These are phyloP conservation scores for Diarsia brunnea DNA, from an alignment of 2,888 invertebrate species.

Conservation along the genomic window DNA sequence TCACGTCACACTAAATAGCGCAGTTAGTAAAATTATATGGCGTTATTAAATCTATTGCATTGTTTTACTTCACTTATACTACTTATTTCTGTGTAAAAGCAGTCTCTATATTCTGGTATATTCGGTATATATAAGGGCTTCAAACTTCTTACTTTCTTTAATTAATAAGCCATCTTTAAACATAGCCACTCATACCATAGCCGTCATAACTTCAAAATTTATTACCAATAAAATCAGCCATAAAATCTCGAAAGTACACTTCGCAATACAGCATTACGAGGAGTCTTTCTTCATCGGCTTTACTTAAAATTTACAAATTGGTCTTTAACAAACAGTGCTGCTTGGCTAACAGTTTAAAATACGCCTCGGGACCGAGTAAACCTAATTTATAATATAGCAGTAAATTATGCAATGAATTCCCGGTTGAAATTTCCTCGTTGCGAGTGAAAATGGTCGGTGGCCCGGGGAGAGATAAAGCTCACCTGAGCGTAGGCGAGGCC, in stretches of 20 bases:
- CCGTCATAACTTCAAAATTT: constrained; percentile 59
- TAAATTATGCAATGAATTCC: constrained; percentile 83
- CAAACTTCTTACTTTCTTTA: constrained; percentile 23
- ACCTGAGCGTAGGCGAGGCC: constrained; percentile 65
- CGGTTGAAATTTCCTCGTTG: constrained; percentile 75
- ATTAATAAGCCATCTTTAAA: constrained; percentile 52
- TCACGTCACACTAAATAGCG: constrained; percentile 27
- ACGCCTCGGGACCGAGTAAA: constrained; percentile 73
- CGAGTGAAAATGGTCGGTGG: constrained; percentile 75
- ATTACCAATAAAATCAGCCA: constrained; percentile 54
- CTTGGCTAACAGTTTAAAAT: constrained; percentile 77
- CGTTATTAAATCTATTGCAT: background rate
- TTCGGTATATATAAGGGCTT: background rate
- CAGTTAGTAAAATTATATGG: constrained; percentile 14
- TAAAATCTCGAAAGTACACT: constrained; percentile 66
- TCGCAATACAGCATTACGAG: constrained; percentile 68
- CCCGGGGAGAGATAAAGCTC: constrained; percentile 73
- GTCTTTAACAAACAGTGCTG: constrained; percentile 76
- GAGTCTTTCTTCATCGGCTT: constrained; percentile 69
- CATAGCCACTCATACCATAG: constrained; percentile 29
- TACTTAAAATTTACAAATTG: constrained; percentile 77
- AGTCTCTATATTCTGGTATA: background rate
- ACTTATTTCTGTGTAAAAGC: background rate
- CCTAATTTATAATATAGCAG: constrained; percentile 81
- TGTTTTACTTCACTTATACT: background rate